Evolutionary conservation across 2,797 vertebrate species (phyloP).

Genomic region (Gymnocypris eckloni): DNA sequence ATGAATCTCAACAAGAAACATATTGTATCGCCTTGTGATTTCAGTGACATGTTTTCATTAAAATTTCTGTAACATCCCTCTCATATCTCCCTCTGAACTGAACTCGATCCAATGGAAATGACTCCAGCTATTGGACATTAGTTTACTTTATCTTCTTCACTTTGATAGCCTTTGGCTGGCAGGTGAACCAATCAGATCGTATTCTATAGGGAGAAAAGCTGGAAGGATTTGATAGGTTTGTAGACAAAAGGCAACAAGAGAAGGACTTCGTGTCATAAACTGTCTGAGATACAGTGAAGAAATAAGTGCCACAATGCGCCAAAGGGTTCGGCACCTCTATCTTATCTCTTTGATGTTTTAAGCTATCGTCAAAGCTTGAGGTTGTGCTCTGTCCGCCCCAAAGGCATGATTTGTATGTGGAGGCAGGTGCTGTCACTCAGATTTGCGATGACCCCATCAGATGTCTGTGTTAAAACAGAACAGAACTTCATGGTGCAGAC

Average conservation of each 20-base stretch:
- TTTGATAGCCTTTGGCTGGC: conserved; percentile 62
- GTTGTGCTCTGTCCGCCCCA: conserved; percentile 64
- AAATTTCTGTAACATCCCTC: conserved; percentile 27
- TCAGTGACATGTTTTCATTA: conserved; percentile 52
- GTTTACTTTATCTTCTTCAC: conserved; percentile 41
- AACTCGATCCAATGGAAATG: conserved; percentile 36
- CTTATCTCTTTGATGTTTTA: conserved; percentile 59
- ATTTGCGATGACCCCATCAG: conserved; percentile 73
- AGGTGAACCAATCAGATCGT: conserved; percentile 70
- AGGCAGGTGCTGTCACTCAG: conserved; percentile 79
- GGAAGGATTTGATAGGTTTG: conserved; percentile 59
- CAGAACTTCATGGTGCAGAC: conserved; percentile 72
- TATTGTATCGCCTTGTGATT: conserved; percentile 47
- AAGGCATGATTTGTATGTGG: conserved; percentile 71
- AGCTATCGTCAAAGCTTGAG: conserved; percentile 66
- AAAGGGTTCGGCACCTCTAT: conserved; percentile 58
- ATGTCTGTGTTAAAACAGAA: conserved; percentile 72
- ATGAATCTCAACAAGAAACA: conserved; percentile 57
- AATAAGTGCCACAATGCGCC: conserved; percentile 62
- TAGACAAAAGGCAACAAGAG: conserved; percentile 56
- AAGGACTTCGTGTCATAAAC: conserved; percentile 61
- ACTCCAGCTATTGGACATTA: conserved; percentile 46
- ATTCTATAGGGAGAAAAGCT: conserved; percentile 63
- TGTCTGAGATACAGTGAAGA: conserved; percentile 59
- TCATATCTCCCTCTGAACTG: conserved; percentile 32